Evolutionary conservation across 2,888 invertebrate genomes (phyloP).

Genomic region (Phymatocera aterrima): DNA sequence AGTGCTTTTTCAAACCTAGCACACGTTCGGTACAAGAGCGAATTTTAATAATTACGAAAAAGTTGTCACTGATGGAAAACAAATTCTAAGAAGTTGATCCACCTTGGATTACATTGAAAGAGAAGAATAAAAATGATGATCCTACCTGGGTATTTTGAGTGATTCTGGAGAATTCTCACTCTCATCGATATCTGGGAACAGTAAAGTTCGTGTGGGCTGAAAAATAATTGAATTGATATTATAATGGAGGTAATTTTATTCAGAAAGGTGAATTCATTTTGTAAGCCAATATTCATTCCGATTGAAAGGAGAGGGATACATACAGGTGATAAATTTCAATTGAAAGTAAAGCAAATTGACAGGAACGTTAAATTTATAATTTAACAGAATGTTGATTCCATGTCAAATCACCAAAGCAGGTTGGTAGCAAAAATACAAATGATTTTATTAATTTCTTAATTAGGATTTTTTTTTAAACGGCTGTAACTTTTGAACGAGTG

Average conservation of each 20-base stretch:
- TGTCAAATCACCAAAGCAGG: neutral
- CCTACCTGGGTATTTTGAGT: neutral
- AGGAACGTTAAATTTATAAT: too few species aligned
- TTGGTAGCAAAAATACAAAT: neutral
- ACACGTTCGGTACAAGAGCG: too few species aligned
- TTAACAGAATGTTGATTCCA: neutral
- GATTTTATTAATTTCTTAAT: too few species aligned
- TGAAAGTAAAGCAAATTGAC: neutral
- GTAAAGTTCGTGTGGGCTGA: slow-evolving; percentile 5
- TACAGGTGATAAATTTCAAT: too few species aligned
- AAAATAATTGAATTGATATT: neutral
- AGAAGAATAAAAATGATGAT: neutral
- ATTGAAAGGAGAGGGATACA: too few species aligned
- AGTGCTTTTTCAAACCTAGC: neutral
- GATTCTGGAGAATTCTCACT: neutral
- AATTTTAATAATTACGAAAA: too few species aligned
- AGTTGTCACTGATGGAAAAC: too few species aligned
- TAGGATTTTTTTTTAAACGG: too few species aligned
- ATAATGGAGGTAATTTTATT: neutral
- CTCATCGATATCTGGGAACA: neutral
- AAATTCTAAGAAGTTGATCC: too few species aligned
- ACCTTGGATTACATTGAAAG: too few species aligned
- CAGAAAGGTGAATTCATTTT: neutral
- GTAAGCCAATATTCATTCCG: too few species aligned
- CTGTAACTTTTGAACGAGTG: too few species aligned